Conservation (phyloP, 1,140 invertebrate genomes). For the Drosophila ohnishii region DNA sequence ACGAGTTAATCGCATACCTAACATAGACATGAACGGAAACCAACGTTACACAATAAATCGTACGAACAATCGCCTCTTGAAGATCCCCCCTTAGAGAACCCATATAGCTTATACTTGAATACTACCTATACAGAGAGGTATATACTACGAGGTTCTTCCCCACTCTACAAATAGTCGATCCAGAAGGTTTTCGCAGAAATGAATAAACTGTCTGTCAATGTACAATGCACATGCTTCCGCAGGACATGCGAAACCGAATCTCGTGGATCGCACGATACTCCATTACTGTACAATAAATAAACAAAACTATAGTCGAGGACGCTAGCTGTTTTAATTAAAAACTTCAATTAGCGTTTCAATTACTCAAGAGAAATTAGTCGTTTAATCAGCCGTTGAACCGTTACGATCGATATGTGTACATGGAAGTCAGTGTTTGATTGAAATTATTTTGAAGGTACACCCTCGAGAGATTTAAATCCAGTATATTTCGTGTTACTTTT, state of each 20-base stretch:
- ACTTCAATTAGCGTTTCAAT: conserved; percentile 54
- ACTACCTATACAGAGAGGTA: conserved; percentile 20
- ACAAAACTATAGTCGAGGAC: conserved; percentile 42
- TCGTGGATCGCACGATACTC: conserved; percentile 17
- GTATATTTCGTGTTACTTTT: conserved; percentile 68
- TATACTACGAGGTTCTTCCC: conserved; percentile 59
- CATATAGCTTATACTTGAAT: conserved; percentile 30
- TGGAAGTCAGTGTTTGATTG: conserved; percentile 52
- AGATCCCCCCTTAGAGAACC: conserved; percentile 35
- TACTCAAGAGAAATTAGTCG: conserved; percentile 20
- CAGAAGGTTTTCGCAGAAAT: conserved; percentile 8
- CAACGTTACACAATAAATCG: conserved; percentile 60
- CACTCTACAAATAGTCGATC: conserved; percentile 32
- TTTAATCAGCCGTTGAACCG: conserved; percentile 27
- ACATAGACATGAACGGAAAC: conserved; percentile 12
- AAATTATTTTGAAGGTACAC: conserved; percentile 51
- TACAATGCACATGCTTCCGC: conserved; percentile 23
- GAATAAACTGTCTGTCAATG: conserved; percentile 12
- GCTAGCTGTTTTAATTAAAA: conserved; percentile 60
- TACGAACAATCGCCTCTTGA: conserved; percentile 69
- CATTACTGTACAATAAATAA: conserved; percentile 46
- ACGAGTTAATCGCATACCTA: conserved; percentile 10
- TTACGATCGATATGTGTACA: conserved; percentile 32
- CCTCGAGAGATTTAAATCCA: conserved; percentile 59
- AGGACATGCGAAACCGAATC: conserved; percentile 11